A percentile compares a stretch with the other conserved stretches of the same genome.
Evolutionary conservation across 1,140 invertebrate genomes (phyloP).

Genomic region (Mercenaria mercenaria): DNA sequence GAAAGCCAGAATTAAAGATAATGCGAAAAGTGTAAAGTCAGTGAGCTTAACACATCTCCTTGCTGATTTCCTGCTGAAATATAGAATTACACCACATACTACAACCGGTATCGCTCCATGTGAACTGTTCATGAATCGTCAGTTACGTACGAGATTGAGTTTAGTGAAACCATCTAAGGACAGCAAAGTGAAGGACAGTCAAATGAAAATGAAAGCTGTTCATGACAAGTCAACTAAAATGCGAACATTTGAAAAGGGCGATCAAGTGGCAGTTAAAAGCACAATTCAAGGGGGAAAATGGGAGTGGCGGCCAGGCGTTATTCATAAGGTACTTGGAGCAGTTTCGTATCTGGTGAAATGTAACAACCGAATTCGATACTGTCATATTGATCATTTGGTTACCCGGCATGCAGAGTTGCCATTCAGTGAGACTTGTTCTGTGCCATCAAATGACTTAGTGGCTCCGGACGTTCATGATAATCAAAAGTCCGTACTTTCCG

Average conservation of each 20-base stretch:
- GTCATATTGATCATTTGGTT: constrained; percentile 8
- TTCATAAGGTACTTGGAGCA: constrained; percentile 5
- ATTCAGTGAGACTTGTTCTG: too few relatives aligned
- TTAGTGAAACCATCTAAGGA: neutral
- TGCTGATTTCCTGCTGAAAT: constrained; percentile 4
- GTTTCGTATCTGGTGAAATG: constrained; percentile 2
- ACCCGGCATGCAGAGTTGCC: neutral
- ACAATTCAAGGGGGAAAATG: neutral
- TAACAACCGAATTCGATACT: neutral
- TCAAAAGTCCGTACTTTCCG: neutral
- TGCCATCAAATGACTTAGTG: neutral
- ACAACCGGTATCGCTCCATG: neutral
- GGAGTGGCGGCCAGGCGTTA: neutral
- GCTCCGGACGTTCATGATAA: too few relatives aligned
- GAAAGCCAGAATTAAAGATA: constrained; percentile 15
- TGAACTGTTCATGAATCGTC: neutral
- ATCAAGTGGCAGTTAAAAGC: neutral
- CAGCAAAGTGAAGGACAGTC: neutral
- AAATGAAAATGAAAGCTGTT: neutral
- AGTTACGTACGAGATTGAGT: constrained; percentile 8
- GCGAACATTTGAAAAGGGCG: neutral
- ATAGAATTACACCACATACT: constrained; percentile 24
- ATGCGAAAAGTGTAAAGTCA: neutral
- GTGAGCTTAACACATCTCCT: neutral
- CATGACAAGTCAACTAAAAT: neutral